phyloP scores from a whole-genome alignment of 2,797 vertebrate species.

The Phrynocephalus guinanensis region DNA sequence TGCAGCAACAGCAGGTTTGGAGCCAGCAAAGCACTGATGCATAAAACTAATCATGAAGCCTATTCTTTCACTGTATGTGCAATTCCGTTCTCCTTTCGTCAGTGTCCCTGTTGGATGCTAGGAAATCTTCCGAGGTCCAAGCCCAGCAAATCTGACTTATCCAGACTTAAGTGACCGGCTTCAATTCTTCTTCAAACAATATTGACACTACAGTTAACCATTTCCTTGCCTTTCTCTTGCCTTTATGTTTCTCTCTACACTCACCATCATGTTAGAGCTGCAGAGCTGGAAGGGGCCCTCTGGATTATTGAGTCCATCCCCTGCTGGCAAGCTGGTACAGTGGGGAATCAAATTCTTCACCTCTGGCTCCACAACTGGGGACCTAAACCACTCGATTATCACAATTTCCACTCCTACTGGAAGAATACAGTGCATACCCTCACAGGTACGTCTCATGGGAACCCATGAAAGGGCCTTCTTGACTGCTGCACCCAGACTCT shows the following conservation, averaged over 20 bases:
- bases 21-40: constrained; percentile 2
- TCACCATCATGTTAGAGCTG: not conserved
- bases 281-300: no score
- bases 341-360: no score
- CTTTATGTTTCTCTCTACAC: not conserved
- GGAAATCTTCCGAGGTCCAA: not conserved
- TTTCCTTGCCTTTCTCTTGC: not conserved
- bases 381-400: no score
- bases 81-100: constrained; percentile 18
- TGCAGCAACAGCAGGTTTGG: not conserved
- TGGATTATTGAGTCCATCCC: no score
- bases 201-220: not conserved
- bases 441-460: no score
- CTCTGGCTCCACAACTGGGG: no score
- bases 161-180: not conserved
- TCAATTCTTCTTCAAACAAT: not conserved
- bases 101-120: constrained; percentile 9
- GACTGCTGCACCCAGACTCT: no score
- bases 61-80: not conserved
- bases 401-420: no score
- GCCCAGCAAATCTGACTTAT: not conserved
- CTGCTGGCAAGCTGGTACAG: no score
- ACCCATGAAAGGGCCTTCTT: no score
- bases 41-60: not conserved
- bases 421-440: no score